Evolutionary conservation across 2,888 invertebrate genomes (phyloP).

Genomic region (Deilephila porcellus): DNA sequence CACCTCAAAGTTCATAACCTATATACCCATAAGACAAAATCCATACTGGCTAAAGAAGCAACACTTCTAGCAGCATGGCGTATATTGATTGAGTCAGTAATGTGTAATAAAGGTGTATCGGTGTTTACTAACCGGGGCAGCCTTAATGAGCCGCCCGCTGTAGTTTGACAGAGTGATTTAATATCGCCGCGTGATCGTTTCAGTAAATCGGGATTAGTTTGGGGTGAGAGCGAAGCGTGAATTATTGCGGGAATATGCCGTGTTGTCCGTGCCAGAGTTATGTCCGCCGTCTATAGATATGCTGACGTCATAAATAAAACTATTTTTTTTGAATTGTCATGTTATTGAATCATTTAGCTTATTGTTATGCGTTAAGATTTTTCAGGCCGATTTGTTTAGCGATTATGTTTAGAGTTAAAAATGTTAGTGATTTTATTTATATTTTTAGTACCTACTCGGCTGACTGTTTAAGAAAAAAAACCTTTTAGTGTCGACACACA

Average conservation of each 20-base stretch:
- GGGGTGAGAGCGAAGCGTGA: constrained; percentile 70
- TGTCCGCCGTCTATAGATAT: neutral
- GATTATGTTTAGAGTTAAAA: too few species aligned
- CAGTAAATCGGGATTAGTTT: constrained; percentile 78
- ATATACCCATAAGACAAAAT: neutral
- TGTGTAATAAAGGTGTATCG: constrained; percentile 65
- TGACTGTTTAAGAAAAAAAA: too few species aligned
- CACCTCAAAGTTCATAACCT: too few species aligned
- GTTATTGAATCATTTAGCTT: neutral
- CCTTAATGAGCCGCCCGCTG: constrained; percentile 79
- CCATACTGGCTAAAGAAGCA: neutral
- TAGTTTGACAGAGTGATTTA: constrained; percentile 82
- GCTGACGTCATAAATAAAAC: neutral
- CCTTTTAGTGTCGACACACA: too few species aligned
- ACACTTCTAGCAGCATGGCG: constrained; percentile 9
- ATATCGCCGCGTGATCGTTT: constrained; percentile 75
- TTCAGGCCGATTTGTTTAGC: neutral
- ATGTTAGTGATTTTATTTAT: too few species aligned
- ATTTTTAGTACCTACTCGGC: too few species aligned
- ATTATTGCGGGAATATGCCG: constrained; percentile 68
- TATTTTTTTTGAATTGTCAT: neutral
- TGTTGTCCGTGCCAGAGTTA: constrained; percentile 17
- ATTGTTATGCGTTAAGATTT: neutral
- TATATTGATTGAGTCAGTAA: constrained; percentile 66
- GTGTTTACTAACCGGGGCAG: constrained; percentile 66